A percentile compares a stretch with the other conserved stretches of the same genome.
Evolutionary conservation across 2,113 vertebrate species (phyloP).

Genomic region (Nanorana parkeri): DNA sequence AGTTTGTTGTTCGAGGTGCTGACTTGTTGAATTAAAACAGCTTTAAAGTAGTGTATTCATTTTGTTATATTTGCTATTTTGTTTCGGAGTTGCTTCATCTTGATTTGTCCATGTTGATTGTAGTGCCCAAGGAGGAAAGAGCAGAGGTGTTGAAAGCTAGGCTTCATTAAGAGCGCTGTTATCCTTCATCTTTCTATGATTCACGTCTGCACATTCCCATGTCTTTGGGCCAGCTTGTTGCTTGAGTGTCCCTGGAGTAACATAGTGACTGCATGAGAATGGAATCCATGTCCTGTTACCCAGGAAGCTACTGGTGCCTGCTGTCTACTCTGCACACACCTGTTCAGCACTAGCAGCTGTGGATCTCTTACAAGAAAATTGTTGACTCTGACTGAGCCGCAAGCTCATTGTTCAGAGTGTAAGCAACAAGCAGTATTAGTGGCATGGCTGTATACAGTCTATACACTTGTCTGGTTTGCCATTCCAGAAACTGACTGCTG

Average conservation of each 20-base stretch:
- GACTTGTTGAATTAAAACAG: no score
- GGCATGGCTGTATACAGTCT: neutral
- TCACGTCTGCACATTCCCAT: neutral
- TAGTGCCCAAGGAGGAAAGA: neutral
- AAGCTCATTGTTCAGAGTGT: neutral
- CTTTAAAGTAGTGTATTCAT: no score
- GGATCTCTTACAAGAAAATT: neutral
- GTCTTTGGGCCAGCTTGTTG: neutral
- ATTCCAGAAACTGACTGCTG: neutral
- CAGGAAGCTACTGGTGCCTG: slow-evolving; percentile 25
- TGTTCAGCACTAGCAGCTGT: slow-evolving; percentile 36
- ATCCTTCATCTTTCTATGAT: neutral
- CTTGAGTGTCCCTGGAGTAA: slow-evolving; percentile 19
- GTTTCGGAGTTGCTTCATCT: neutral
- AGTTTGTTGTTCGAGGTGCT: no score
- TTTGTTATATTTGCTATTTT: no score
- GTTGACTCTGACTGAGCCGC: neutral
- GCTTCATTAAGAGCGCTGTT: neutral
- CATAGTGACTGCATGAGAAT: slow-evolving; percentile 35
- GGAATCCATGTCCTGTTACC: slow-evolving; percentile 39
- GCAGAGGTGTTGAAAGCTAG: neutral
- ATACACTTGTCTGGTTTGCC: neutral
- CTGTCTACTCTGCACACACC: slow-evolving; percentile 26
- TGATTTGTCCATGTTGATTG: neutral
- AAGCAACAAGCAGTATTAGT: neutral